Percentiles rank a stretch among this genome's conserved stretches.
These are phyloP conservation scores for Prunella strophiata DNA, from an alignment of 2,797 vertebrate genomes.

Conservation along the genomic window DNA sequence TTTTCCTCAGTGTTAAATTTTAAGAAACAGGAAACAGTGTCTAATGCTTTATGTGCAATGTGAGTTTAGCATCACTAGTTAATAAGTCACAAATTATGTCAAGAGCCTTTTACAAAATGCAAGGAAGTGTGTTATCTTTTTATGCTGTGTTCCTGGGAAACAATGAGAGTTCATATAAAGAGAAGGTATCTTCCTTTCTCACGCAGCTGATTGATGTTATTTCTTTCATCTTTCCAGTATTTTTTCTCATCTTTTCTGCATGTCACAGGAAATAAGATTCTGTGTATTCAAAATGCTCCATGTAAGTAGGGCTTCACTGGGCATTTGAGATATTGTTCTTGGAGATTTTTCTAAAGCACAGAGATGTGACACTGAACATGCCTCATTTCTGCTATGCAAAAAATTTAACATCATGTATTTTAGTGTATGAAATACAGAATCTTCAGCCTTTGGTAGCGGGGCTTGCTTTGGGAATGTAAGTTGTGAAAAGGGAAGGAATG, in stretches of 20 bases:
- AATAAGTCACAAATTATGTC: slow-evolving; percentile 75
- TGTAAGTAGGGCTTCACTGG: slow-evolving; percentile 60
- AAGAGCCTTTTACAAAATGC: slow-evolving; percentile 73
- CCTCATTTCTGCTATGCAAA: slow-evolving; percentile 20
- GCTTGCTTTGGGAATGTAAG: slow-evolving; percentile 49
- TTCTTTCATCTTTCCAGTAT: slow-evolving; percentile 68
- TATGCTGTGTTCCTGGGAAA: slow-evolving; percentile 73
- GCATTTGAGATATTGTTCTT: slow-evolving; percentile 57
- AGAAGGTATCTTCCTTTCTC: slow-evolving; percentile 73
- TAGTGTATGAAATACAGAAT: slow-evolving; percentile 33
- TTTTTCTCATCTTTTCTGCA: slow-evolving; percentile 62
- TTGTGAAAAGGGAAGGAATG: slow-evolving; percentile 36
- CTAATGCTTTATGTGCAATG: slow-evolving; percentile 41
- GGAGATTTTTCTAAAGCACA: slow-evolving; percentile 58
- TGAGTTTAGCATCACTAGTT: slow-evolving; percentile 68
- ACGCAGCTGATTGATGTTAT: slow-evolving; percentile 58
- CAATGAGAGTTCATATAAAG: slow-evolving; percentile 74
- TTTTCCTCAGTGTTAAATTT: slow-evolving; percentile 72
- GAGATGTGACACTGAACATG: slow-evolving; percentile 38
- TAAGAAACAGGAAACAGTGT: slow-evolving; percentile 69
- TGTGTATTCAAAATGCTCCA: slow-evolving; percentile 48
- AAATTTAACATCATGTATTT: background rate
- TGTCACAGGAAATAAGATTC: slow-evolving; percentile 63
- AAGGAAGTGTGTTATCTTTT: slow-evolving; percentile 73
- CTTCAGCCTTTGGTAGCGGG: background rate